Evolutionary conservation across 2,797 vertebrate genomes (phyloP).

Genomic region (Loriculus beryllinus): DNA sequence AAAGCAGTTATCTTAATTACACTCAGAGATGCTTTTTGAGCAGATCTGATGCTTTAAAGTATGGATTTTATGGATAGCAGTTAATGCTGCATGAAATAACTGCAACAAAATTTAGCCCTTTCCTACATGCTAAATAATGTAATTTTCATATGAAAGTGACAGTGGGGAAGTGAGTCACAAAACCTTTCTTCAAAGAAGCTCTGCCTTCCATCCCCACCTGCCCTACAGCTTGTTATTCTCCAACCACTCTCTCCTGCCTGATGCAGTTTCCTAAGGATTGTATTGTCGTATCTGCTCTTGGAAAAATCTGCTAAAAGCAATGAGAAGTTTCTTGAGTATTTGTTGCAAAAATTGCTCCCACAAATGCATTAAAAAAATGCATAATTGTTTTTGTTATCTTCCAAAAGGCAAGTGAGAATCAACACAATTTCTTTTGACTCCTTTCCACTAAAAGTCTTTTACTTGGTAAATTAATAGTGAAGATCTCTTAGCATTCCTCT

Average conservation of each 20-base stretch:
- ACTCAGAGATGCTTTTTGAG: not conserved
- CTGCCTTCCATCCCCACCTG: not conserved
- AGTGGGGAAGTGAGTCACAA: not conserved
- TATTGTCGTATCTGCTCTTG: not conserved
- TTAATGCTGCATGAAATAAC: not conserved
- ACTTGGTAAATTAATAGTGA: not conserved
- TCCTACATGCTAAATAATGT: not conserved
- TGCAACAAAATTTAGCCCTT: not conserved
- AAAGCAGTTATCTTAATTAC: not conserved
- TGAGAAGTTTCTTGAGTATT: not conserved
- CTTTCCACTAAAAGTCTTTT: not conserved
- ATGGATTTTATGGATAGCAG: not conserved
- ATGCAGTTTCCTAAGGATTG: not conserved
- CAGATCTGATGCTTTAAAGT: not conserved
- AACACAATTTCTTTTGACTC: not conserved
- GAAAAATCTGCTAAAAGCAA: not conserved
- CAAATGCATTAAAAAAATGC: not conserved
- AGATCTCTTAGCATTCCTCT: not conserved
- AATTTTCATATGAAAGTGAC: not conserved
- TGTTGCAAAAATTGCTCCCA: not conserved
- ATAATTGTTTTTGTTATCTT: not conserved
- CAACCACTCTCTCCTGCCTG: not conserved
- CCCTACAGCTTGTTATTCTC: not conserved
- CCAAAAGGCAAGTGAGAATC: not conserved
- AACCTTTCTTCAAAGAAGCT: not conserved